Evolutionary conservation across 1,140 invertebrate genomes (phyloP).

Genomic region (Ceratosolen solmsi): DNA sequence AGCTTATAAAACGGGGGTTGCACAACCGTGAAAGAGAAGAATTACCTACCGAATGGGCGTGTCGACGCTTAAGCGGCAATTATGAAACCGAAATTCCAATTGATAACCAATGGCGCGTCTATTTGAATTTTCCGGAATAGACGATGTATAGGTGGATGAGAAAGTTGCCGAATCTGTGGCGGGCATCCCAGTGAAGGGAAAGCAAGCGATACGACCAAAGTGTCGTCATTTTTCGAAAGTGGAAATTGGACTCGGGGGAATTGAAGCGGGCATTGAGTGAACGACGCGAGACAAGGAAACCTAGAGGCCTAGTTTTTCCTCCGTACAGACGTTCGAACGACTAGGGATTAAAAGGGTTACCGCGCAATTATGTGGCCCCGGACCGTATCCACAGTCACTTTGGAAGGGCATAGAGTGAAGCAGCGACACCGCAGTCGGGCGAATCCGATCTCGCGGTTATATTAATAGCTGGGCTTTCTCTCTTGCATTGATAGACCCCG

Average conservation of each 20-base stretch:
- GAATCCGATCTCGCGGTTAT: slow-evolving; percentile 64
- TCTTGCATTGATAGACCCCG: slow-evolving; percentile 67
- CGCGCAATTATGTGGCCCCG: slow-evolving; percentile 53
- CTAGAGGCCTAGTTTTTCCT: too few species aligned
- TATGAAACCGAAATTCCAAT: too few species aligned
- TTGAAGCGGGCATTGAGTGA: neutral
- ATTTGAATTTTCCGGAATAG: too few species aligned
- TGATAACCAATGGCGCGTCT: too few species aligned
- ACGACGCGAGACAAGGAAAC: neutral
- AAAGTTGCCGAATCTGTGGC: too few species aligned
- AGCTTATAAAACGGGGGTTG: too few species aligned
- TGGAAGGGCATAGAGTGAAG: neutral
- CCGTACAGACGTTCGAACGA: neutral
- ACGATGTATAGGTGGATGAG: too few species aligned
- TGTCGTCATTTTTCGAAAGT: neutral
- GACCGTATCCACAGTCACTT: neutral
- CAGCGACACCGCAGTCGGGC: neutral
- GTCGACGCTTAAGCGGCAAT: too few species aligned
- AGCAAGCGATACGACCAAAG: too few species aligned
- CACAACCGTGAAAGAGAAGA: too few species aligned
- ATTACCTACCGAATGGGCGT: too few species aligned
- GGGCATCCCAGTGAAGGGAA: too few species aligned
- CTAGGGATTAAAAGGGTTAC: slow-evolving; percentile 63
- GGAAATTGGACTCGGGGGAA: neutral
- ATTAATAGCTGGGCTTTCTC: slow-evolving; percentile 64